Base-by-base conservation (phyloP, 2,797 vertebrate genomes). In the Acrossocheilus fasciatus region DNA sequence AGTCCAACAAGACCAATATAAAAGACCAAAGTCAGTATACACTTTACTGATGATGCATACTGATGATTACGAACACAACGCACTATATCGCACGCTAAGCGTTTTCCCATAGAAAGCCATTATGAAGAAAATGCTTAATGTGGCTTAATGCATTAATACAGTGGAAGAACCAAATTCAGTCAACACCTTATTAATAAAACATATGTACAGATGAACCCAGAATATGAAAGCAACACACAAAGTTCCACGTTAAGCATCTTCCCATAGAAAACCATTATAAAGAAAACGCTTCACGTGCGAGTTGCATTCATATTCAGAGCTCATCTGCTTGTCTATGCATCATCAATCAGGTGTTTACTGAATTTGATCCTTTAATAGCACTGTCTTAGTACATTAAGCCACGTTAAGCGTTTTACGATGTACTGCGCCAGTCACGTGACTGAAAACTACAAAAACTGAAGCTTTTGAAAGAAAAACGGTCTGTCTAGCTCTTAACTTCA, bases 91-190 rank as follows among this genome's bases (percentile, higher is more conserved):
- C 69, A 45, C 11, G 1, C 41, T 7, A n/a, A 72, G 69, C 5
- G 6, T 45, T 72, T n/a, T 45, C 41, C 1, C 23, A 15, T 26
- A 45, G 41, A 72, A n/a, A 72, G 14, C 20, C 23, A 43, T 43
- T 45, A 45, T 6, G 45, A 72, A 72, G 41, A 73, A 73, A 73
- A 43, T 72, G 23, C 69, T 70, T 70, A 72, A 43, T 43, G 69
- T 20, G 11, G 20, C 69, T 43, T 70, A 72, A 43, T 43, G 39
- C 39, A n/a, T n/a, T 70, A 41, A n/a, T n/a, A 62, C 12, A 66
- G 62, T 34, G 62, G 12, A 6, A 30, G 62, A 17, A 66, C 62
- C 12, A 30, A 26, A 66, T 30, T 66, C 26, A 34, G 11, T 15
- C 2, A 66, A 66, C 62, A 66, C 26, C 62, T 64, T 64, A 64